phyloP scores from a whole-genome alignment of 2,797 vertebrate species.

The Dicrostonyx torquatus region DNA sequence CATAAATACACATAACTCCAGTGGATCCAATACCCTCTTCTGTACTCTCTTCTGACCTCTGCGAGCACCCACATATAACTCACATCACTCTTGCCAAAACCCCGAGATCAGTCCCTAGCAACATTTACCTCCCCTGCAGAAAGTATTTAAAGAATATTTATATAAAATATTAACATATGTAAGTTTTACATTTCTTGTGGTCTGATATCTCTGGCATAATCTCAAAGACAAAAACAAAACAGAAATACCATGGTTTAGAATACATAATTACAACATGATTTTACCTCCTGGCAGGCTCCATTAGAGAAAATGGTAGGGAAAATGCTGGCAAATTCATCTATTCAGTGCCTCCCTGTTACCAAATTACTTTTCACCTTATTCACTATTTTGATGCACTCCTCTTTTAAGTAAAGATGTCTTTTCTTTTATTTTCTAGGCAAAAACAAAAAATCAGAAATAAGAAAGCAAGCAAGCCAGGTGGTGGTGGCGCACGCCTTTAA shows the following conservation, averaged over 20 bases:
- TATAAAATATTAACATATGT: constrained; percentile 7
- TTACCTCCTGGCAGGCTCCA: neutral
- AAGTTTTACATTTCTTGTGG: constrained; percentile 34
- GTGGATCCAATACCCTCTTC: neutral
- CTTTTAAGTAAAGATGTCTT: constrained; percentile 3
- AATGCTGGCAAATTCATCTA: neutral
- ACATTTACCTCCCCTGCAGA: neutral
- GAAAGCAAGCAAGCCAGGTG: too few species aligned
- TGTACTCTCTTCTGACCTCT: neutral
- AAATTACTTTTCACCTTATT: neutral
- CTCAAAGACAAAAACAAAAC: neutral
- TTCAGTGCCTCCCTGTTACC: neutral
- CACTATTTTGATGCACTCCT: constrained; percentile 1
- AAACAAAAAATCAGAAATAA: neutral
- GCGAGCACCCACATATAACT: neutral
- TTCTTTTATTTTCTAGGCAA: neutral
- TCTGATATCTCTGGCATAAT: constrained; percentile 23
- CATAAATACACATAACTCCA: neutral
- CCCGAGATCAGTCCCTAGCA: neutral
- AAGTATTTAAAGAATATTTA: neutral
- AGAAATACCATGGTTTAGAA: constrained; percentile 22
- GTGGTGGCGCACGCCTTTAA: too few species aligned
- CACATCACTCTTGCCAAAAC: neutral
- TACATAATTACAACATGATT: constrained; percentile 16
- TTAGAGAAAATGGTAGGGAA: constrained; percentile 5